Base-by-base conservation (phyloP, 2,113 vertebrate species). In the Anguilla rostrata region DNA sequence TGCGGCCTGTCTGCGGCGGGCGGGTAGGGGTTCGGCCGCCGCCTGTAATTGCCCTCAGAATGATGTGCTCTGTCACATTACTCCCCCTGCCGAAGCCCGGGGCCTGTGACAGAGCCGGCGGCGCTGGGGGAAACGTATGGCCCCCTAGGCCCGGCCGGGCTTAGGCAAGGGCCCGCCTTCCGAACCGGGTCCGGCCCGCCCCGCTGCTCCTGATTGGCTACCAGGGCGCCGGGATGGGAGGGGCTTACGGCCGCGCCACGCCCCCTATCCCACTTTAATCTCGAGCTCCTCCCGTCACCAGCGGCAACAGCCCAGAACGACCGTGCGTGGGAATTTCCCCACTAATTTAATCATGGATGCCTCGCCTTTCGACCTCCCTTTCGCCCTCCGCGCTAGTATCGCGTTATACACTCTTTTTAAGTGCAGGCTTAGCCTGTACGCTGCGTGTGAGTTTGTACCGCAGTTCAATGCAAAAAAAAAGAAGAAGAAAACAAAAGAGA, bases 1-100 rank as follows among this genome's bases (percentile, higher is more conserved):
- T 94, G 90, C 92, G 94, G 94, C 93, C 92, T 91, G 92, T 93
- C 92, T 94, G 92, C 93, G 93, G 94, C 91, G 78, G 91, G 92
- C 92, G 92, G 90, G n/a, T n/a, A 93, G 91, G 78, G 81, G 91
- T 91, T 94, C 92, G 34, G 94, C 92, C 94, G 94, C 92, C 90
- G 90, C 93, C 91, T 94, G 93, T 95, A 95, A 96, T 95, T 95
- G 94, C 93, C 89, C 95, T 92, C 92, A 91, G 93, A 92, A 92
- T 94, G 92, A 94, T 93, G 93, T 94, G 92, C 94, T 95, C 94
- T 93, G 93, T 95, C 92, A 93, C 93, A 92, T 92, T 93, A 87
- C 92, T 94, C 94, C 91, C 90, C 92, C 92, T 34, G 34, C 93
- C 94, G 93, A 90, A 92, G 93, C 88, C 95, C 92, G 93, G 93